phyloP scores from a whole-genome alignment of 2,888 invertebrate species.

The Dromius quadrimaculatus region DNA sequence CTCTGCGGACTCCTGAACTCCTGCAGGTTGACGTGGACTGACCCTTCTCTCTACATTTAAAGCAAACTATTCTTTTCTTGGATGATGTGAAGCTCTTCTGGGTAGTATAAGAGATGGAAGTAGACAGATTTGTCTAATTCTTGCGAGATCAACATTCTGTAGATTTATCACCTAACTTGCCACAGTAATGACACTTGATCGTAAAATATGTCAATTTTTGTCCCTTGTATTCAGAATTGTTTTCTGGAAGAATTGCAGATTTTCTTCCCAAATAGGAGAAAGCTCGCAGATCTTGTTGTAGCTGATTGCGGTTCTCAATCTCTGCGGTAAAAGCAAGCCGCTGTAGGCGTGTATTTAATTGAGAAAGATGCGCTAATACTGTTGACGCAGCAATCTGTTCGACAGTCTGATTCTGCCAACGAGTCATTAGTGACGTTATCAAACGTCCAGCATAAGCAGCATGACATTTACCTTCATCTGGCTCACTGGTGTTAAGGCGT shows the following conservation, averaged over 20 bases:
- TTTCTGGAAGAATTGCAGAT: background rate
- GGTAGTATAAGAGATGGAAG: background rate
- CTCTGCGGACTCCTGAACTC: background rate
- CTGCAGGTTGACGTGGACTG: background rate
- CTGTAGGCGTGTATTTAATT: background rate
- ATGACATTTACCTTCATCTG: background rate
- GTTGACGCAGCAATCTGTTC: background rate
- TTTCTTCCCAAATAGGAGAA: background rate
- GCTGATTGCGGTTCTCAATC: background rate
- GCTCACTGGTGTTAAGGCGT: background rate
- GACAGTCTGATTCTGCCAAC: background rate
- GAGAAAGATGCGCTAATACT: background rate
- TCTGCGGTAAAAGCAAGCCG: no score
- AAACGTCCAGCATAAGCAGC: slow-evolving; percentile 8
- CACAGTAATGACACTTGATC: background rate
- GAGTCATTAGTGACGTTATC: background rate
- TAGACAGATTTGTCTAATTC: background rate
- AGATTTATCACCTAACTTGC: background rate
- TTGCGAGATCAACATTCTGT: background rate
- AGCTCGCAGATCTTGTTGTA: slow-evolving; percentile 1
- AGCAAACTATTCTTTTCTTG: background rate
- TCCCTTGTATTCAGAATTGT: background rate
- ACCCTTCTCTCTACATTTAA: background rate
- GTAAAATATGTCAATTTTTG: background rate
- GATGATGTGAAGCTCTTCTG: background rate